Evolutionary conservation across 2,113 vertebrate genomes (phyloP), one percentile per base, ranked within the genome.

Genomic region (Muntiacus muntjak): DNA sequence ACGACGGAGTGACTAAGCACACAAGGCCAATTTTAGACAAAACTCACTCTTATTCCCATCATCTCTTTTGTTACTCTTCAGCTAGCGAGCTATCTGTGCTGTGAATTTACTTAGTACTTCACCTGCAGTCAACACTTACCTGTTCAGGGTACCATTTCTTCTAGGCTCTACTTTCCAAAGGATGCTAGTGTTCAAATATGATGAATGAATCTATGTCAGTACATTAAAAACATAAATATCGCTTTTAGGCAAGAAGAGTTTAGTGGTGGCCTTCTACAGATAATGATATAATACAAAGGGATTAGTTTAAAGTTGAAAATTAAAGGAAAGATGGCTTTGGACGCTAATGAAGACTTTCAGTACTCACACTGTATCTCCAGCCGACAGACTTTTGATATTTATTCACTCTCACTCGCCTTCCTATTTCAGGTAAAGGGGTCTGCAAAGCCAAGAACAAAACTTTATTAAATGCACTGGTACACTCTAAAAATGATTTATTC

Each of bases 351-450:
- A 76, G 30, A 89, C 52, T 86, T 97, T 89, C 25, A 36, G 26
- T 95, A 98, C 98, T 98, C 85, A 98, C 98, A 2, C 97, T 98
- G 96, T 98, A 98, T 98, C 98, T 96, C 98, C 98, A 98, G 26
- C 98, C 97, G 3, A 98, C 97, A 95, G 98, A 98, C 43, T 97
- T 98, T 76, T 97, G 98, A 45, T 97, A 98, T 81, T 98, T 98
- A 94, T 98, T 98, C 92, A 98, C 98, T 98, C 97, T 97, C 74
- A 98, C 98, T 40, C 95, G 85, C 55, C 58, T 97, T 94, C 98
- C 98, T 97, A 98, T 98, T 98, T 98, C 98, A 92, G 98, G 97
- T 95, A 97, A 96, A 94, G 97, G 87, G 10, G 94, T 98, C 98
- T 98, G 94, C 6, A 96, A 95, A 93, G 94, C 16, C 96, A 95